phyloP scores from a whole-genome alignment of 2,113 vertebrate genomes.

The Lichenostomus cassidix region DNA sequence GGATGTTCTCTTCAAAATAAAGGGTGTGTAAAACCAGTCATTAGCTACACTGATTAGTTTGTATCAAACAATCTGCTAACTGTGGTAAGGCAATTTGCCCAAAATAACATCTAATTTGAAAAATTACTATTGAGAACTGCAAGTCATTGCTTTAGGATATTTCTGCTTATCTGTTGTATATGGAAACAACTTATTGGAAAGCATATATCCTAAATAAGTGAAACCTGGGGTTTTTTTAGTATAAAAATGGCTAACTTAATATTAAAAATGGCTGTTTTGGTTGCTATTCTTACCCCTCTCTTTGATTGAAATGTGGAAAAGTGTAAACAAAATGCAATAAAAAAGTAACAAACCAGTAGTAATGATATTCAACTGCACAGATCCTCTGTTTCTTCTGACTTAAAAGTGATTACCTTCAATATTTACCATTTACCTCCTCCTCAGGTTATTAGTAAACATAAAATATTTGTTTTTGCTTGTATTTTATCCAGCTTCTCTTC shows the following conservation, averaged over 20 bases:
- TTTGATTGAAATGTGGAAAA: neutral
- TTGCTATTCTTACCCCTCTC: neutral
- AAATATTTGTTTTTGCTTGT: neutral
- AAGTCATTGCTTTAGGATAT: neutral
- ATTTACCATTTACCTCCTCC: neutral
- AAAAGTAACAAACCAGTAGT: neutral
- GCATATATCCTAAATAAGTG: neutral
- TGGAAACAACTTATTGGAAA: neutral
- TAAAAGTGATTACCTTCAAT: neutral
- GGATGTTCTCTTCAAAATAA: neutral
- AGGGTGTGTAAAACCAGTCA: neutral
- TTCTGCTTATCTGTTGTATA: neutral
- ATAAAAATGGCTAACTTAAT: neutral
- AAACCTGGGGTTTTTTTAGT: neutral
- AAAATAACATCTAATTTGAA: neutral
- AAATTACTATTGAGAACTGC: neutral
- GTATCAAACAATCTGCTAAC: neutral
- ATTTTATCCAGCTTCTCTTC: neutral
- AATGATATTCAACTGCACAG: neutral
- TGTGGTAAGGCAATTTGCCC: neutral
- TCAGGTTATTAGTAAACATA: neutral
- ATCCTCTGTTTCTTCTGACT: neutral
- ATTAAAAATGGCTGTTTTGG: neutral
- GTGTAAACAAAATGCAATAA: neutral
- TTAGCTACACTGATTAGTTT: neutral